A percentile compares a stretch with the other conserved stretches of the same genome.
phyloP scores from a whole-genome alignment of 2,113 vertebrate genomes.

The Accipiter cooperii region DNA sequence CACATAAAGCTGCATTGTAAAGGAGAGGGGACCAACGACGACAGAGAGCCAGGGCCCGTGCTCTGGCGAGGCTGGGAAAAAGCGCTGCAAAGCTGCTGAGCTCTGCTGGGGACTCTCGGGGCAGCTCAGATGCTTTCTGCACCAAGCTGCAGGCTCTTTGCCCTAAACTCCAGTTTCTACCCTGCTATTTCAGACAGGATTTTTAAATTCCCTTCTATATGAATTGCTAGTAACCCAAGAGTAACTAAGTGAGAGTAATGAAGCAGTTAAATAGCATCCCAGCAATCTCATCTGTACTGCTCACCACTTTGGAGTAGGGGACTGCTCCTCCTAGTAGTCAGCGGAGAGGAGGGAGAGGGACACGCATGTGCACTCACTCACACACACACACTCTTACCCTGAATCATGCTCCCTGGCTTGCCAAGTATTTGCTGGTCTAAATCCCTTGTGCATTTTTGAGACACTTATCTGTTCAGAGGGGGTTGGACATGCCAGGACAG shows the following conservation, averaged over 20 bases:
- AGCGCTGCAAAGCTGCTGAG: not conserved
- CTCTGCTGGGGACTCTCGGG: not conserved
- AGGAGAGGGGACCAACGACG: not conserved
- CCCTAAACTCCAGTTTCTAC: not conserved
- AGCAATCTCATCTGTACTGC: fast-evolving
- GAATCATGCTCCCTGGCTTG: not conserved
- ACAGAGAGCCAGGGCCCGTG: not conserved
- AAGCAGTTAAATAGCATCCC: not conserved
- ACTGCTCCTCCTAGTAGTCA: not conserved
- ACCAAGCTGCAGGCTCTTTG: not conserved
- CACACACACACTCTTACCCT: not conserved
- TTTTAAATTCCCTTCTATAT: not conserved
- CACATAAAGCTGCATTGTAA: not conserved
- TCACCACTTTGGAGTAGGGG: fast-evolving
- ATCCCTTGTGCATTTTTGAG: not conserved
- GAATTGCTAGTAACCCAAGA: not conserved
- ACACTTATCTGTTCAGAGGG: not conserved
- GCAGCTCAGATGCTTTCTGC: not conserved
- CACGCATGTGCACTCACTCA: not conserved
- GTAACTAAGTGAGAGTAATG: not conserved
- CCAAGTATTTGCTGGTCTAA: not conserved
- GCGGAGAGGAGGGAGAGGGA: not conserved
- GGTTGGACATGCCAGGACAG: no score
- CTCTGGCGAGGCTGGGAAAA: not conserved
- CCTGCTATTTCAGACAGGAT: not conserved